Base-by-base conservation (phyloP, 2,888 invertebrate genomes). In the Meganola albula region DNA sequence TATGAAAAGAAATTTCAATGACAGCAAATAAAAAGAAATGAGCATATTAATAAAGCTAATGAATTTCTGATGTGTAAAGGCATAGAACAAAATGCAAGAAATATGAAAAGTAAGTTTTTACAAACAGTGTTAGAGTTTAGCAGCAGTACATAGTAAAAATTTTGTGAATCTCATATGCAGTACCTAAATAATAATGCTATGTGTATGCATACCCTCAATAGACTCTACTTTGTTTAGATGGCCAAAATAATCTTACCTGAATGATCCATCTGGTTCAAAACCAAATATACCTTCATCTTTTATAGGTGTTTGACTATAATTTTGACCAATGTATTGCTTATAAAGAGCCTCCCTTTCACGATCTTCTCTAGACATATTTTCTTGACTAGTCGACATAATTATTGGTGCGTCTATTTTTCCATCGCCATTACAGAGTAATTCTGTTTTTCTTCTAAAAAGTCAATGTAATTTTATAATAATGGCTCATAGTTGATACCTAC, bases 331-430 rank as follows among this genome's bases (percentile, higher is more conserved):
- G 35, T 83, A 85, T 47, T 85, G 76, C 38, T 58, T 68, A 41
- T 87, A 85, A 24, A 77, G 61, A 24, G 83, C 77, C 51, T 88
- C 77, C 16, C 74, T 66, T 50, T 84, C 85, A 6, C 79, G 71
- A 28, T 86, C 83, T 61, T 83, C 80, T 42, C 72, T 67, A 2
- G 84, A 85, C 76, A 90, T 87, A 55, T 90, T 89, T 60, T 90
- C 90, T 67, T 90, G 90, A 54, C 90, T 90, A 3, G 89, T 83
- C 2, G 90, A 90, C 66, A 88, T 88, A 20, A 87, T 56, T 28
- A 87, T 65, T 2, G 86, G 82, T 12, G 76, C 77, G 53, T 87
- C 86, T 58, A 84, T 87, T 10, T 79, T 58, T 22, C 79, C 80
- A 8, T 87, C 87, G 6, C 73, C 72, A 25, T 75, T 72, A 59